phyloP scores from a whole-genome alignment of 2,888 invertebrate genomes.

The Patella caerulea region DNA sequence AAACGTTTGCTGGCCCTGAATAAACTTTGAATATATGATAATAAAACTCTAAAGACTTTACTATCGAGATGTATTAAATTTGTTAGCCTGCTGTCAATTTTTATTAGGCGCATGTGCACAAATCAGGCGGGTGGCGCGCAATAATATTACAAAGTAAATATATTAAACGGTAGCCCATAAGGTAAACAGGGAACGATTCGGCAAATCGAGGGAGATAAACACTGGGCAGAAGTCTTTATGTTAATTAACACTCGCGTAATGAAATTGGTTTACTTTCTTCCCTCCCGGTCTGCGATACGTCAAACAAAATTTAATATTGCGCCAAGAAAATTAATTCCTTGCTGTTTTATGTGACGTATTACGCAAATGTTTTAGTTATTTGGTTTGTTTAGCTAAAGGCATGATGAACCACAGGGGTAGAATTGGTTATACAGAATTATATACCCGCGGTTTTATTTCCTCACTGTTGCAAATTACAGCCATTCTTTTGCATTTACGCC shows the following conservation, averaged over 20 bases:
- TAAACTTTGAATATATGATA: slow-evolving; percentile 7
- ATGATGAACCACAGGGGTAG: no score
- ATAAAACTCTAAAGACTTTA: slow-evolving; percentile 9
- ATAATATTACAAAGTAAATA: background rate
- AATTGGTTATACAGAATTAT: no score
- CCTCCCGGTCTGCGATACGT: no score
- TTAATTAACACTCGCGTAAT: no score
- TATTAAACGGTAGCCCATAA: background rate
- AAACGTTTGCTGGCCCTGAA: background rate
- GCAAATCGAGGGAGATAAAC: background rate
- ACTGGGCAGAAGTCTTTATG: no score
- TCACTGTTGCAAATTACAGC: no score
- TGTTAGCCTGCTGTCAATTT: slow-evolving; percentile 4
- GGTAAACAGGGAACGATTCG: background rate
- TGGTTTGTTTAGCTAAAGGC: no score
- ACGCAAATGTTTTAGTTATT: background rate
- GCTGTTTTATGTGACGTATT: slow-evolving; percentile 1
- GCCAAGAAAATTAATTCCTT: slow-evolving; percentile 9
- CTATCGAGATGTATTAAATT: background rate
- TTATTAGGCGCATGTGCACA: slow-evolving; percentile 9
- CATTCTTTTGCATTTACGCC: no score
- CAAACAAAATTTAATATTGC: background rate
- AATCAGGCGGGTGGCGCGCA: background rate
- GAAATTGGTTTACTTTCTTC: no score
- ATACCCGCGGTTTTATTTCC: no score